These are phyloP conservation scores for Lamellibrachia columna DNA, from an alignment of 2,888 invertebrate genomes.

Conservation along the genomic window DNA sequence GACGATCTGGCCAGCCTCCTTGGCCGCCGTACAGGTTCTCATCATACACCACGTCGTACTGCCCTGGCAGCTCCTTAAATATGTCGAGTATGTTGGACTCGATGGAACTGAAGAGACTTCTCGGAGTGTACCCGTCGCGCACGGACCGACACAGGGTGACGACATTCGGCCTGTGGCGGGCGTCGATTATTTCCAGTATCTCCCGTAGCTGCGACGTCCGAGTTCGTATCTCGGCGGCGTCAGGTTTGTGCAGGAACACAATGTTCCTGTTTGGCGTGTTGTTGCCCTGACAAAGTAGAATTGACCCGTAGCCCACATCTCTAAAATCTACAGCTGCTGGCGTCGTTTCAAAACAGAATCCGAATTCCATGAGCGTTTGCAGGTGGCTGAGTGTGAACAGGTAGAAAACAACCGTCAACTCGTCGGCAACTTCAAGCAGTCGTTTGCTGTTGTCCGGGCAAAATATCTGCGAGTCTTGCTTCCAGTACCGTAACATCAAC, in stretches of 20 bases:
- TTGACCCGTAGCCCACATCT: background rate
- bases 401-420: background rate
- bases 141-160: constrained; percentile 56
- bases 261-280: background rate
- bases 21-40: constrained; percentile 51
- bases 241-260: background rate
- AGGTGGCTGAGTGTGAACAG: background rate
- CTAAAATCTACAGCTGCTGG: background rate
- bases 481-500: background rate
- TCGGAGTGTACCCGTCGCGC: constrained; percentile 58
- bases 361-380: background rate
- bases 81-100: constrained; percentile 46
- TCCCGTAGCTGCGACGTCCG: background rate
- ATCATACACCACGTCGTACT: constrained; percentile 48
- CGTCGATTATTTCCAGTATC: background rate
- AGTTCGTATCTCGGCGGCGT: background rate
- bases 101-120: constrained; percentile 46
- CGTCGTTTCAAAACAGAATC: constrained; percentile 1
- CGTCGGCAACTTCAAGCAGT: background rate
- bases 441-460: background rate
- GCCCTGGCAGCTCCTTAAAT: constrained; percentile 39
- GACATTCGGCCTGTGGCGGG: constrained; percentile 28
- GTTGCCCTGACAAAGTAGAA: background rate
- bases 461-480: background rate
- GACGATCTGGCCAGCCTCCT: constrained; percentile 46